Evolutionary conservation across 1,140 invertebrate species (phyloP).

Genomic region (Parapsyche elsis): DNA sequence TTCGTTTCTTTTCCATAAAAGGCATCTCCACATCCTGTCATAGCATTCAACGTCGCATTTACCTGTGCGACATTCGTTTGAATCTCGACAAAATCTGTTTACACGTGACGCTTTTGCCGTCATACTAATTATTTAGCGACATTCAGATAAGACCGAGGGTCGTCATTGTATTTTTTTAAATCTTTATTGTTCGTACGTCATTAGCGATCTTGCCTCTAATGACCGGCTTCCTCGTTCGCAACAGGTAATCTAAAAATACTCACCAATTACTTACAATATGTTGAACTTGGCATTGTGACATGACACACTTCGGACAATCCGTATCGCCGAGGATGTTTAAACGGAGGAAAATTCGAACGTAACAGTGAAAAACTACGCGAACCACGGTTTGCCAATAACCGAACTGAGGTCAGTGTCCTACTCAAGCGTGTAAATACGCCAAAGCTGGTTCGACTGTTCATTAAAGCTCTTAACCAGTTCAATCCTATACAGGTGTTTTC

Average conservation of each 20-base stretch:
- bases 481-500: conserved; percentile 19
- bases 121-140: no score
- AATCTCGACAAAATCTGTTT: not conserved
- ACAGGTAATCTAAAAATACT: conserved; percentile 7
- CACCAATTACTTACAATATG: not conserved
- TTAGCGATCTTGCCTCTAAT: not conserved
- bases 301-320: conserved; percentile 13
- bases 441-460: not conserved
- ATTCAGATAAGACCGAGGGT: not conserved
- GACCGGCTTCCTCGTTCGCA: not conserved
- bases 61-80: no score
- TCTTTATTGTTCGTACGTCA: not conserved
- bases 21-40: not conserved
- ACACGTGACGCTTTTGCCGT: not conserved
- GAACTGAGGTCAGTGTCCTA: not conserved
- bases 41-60: not conserved
- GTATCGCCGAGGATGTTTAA: not conserved
- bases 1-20: conserved; percentile 23
- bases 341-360: not conserved
- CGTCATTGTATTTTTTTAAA: not conserved
- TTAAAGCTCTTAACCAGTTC: conserved; percentile 7
- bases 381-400: conserved; percentile 10
- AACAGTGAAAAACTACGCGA: not conserved
- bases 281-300: conserved; percentile 33
- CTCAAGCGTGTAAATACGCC: not conserved